A percentile compares a stretch with the other conserved stretches of the same genome.
Conservation (phyloP, 1,140 invertebrate genomes). For the Drosophila grimshawi region DNA sequence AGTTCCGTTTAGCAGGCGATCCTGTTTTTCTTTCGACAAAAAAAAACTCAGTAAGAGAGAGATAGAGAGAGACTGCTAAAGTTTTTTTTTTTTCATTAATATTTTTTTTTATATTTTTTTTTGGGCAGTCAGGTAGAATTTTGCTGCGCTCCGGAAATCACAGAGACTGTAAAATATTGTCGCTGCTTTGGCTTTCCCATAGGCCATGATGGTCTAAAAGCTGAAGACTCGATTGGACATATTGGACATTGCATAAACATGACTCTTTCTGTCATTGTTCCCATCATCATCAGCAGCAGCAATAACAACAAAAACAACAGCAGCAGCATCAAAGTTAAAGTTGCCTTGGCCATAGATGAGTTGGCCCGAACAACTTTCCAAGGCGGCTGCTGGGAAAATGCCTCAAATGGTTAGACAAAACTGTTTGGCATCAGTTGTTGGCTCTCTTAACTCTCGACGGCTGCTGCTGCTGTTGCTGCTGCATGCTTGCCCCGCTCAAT, state of each 20-base stretch:
- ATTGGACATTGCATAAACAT: conserved; percentile 60
- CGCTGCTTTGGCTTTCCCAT: conserved; percentile 38
- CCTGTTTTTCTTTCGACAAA: conserved; percentile 41
- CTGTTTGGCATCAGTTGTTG: conserved; percentile 38
- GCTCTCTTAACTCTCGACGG: neutral
- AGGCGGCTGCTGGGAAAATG: conserved; percentile 56
- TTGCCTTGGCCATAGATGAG: conserved; percentile 48
- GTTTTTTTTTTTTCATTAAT: neutral
- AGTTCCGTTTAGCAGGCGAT: conserved; percentile 65
- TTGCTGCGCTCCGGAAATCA: conserved; percentile 43
- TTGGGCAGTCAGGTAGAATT: conserved; percentile 38
- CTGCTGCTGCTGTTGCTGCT: neutral
- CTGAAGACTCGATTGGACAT: conserved; percentile 45
- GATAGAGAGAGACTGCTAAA: neutral
- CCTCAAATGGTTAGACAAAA: conserved; percentile 60
- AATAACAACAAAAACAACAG: conserved; percentile 15
- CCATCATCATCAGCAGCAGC: conserved; percentile 37
- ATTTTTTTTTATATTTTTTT: conserved; percentile 18
- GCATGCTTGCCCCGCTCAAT: conserved; percentile 40
- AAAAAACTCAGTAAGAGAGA: neutral
- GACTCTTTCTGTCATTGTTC: conserved; percentile 52
- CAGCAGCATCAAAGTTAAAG: conserved; percentile 28
- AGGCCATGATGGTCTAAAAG: conserved; percentile 16
- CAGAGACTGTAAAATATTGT: conserved; percentile 24
- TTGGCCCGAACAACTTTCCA: conserved; percentile 48